Evolutionary conservation across 2,797 vertebrate species (phyloP), one percentile per base, ranked within the genome.

Genomic region (Remorina albescens): DNA sequence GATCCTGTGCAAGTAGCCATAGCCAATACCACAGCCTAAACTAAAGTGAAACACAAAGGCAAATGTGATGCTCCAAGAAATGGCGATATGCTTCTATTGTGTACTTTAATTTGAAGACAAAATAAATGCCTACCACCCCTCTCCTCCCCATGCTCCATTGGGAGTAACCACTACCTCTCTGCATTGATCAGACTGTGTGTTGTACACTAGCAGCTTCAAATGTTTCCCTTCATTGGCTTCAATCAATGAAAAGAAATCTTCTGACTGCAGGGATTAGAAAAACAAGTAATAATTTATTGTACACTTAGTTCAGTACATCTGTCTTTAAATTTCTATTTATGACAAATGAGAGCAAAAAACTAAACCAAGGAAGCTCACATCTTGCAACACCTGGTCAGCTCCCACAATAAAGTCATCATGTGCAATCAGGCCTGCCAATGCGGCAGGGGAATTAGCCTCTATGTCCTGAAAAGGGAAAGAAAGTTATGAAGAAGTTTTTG

Each of bases 131-230:
- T 94, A 98, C 97, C 97, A 98, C 86, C 98, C 98, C 86, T 98
- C 96, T 86, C 97, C 97, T 64, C 97, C 97, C 97, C 98, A 99
- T 19, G 96, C 97, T 80, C 97, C 96, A 44, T 99, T 99, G 71
- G 97, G 98, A 58, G 96, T 98, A 57, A 99, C 97, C 74, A 96
- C 91, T 54, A 98, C 95, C 87, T 99, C 97, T 86, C 97, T 94
- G 90, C 97, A 98, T 32, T 92, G 91, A 80, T 98, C 96, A 0
- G 87, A 95, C 80, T 95, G 93, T 0, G 88, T 95, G 89, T 95
- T 98, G 81, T 98, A 99, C 55, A 98, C 95, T 86, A 99, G 92
- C 88, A 99, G 94, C 92, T 98, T 99, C 92, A 99, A 84, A 0
- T 96, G 94, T 89, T 96, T 98, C 76, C 97, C 98, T 79, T 98